These are phyloP conservation scores for Mastomys natalensis DNA, from an alignment of 2,113 vertebrate genomes.

Conservation along the genomic window DNA sequence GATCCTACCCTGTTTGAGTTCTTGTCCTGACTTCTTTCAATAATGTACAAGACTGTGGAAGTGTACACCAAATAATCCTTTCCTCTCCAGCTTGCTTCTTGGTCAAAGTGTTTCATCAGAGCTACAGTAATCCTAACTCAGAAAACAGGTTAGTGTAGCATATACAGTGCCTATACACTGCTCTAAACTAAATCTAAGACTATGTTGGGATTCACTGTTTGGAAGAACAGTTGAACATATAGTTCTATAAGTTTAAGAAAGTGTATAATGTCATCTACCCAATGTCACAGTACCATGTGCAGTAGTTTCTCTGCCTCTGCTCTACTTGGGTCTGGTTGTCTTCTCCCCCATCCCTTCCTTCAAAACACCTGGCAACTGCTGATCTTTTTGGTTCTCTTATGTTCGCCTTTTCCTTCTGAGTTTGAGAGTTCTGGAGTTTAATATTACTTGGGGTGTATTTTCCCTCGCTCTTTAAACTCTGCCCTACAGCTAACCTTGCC, in stretches of 20 bases:
- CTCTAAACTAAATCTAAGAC: neutral
- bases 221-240: neutral
- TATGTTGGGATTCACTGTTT: neutral
- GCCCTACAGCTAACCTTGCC: neutral
- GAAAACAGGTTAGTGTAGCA: neutral
- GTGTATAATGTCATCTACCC: neutral
- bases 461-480: neutral
- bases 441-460: neutral
- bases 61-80: neutral
- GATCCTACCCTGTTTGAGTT: neutral
- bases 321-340: neutral
- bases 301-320: neutral
- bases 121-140: neutral
- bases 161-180: neutral
- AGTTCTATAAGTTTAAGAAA: neutral
- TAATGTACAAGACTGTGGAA: neutral
- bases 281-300: neutral
- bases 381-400: neutral
- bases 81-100: neutral
- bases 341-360: too few relatives aligned
- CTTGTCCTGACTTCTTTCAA: neutral
- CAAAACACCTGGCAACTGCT: neutral
- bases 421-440: neutral
- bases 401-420: neutral
- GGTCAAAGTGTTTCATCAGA: neutral